These are phyloP conservation scores for Drepana falcataria DNA, from an alignment of 2,888 invertebrate genomes.

Conservation along the genomic window DNA sequence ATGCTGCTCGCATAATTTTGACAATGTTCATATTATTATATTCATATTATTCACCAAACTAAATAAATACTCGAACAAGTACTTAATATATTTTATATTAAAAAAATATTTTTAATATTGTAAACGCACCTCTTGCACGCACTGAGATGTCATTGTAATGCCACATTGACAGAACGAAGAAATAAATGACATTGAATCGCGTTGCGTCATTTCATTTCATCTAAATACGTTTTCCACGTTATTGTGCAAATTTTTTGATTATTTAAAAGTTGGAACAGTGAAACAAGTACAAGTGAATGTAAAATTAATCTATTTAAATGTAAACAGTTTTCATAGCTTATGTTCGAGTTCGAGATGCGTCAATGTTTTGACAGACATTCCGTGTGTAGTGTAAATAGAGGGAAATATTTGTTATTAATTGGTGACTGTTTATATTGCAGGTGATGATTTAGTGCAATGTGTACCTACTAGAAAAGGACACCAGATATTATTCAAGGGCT, in stretches of 20 bases:
- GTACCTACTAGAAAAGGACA: constrained; percentile 70
- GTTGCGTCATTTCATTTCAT: background rate
- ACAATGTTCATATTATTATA: too few relatives aligned
- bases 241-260: background rate
- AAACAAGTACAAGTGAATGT: too few relatives aligned
- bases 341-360: background rate
- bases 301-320: too few relatives aligned
- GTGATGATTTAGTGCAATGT: constrained; percentile 66
- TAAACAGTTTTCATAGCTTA: too few relatives aligned
- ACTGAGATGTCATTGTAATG: background rate
- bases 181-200: background rate
- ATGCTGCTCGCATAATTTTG: too few relatives aligned
- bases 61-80: too few relatives aligned
- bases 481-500: constrained; percentile 67
- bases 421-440: constrained; percentile 38
- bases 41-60: too few relatives aligned
- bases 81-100: too few relatives aligned
- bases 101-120: too few relatives aligned
- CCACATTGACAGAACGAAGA: background rate
- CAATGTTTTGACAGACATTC: constrained; percentile 1
- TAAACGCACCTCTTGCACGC: background rate
- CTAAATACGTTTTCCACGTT: background rate
- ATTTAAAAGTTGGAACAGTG: background rate
- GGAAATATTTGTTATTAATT: background rate
- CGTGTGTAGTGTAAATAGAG: background rate